Percentiles rank a stretch among this genome's conserved stretches.
phyloP scores from a whole-genome alignment of 2,113 vertebrate species.

The Muntiacus reevesi region DNA sequence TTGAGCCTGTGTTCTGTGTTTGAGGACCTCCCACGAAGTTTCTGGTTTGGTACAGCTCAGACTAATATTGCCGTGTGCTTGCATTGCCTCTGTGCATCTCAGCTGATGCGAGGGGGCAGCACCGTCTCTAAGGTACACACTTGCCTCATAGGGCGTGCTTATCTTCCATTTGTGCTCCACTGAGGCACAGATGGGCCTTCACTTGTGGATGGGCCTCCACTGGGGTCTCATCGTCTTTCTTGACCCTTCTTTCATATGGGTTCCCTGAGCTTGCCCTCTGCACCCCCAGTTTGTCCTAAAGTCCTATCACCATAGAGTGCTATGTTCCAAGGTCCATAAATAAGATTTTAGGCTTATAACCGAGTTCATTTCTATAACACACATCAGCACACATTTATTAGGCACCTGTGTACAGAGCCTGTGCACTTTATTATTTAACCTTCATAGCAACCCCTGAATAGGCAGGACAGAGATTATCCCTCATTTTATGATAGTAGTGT shows the following conservation, averaged over 20 bases:
- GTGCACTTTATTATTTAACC: not conserved
- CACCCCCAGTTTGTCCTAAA: not conserved
- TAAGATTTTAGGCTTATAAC: not conserved
- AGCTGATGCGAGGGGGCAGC: not conserved
- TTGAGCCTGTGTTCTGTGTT: not conserved
- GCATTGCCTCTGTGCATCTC: not conserved
- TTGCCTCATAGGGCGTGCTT: not conserved
- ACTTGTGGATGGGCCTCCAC: not conserved
- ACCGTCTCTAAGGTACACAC: not conserved
- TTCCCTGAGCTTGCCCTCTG: not conserved
- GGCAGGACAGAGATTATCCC: not conserved
- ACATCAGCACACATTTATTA: not conserved
- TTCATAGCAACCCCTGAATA: not conserved
- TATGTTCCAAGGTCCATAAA: not conserved
- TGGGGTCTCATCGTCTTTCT: not conserved
- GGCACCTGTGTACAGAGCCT: not conserved
- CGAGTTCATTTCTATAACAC: not conserved
- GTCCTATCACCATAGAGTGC: not conserved
- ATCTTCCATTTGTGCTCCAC: fast-evolving
- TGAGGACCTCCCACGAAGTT: not conserved
- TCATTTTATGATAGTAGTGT: not conserved
- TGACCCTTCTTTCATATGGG: not conserved
- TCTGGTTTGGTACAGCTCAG: not conserved
- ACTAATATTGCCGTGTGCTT: not conserved
- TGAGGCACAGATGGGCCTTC: not conserved